A percentile compares a stretch with the other conserved stretches of the same genome.
phyloP scores from a whole-genome alignment of 2,797 vertebrate genomes.

The Oreochromis grahami region DNA sequence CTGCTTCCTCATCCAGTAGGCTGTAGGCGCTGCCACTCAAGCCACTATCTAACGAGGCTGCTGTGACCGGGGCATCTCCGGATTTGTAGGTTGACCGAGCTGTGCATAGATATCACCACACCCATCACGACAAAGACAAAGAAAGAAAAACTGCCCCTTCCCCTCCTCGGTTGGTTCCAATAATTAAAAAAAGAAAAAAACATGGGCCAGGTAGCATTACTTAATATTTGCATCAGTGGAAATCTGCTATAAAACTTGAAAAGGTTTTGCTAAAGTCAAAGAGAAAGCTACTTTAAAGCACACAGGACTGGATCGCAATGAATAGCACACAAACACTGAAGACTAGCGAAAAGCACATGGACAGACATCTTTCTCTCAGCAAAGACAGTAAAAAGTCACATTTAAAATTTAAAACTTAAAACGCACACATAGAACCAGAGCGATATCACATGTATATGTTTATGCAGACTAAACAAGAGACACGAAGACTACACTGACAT shows the following conservation, averaged over 20 bases:
- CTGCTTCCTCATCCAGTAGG: constrained; percentile 87
- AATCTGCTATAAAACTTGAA: not conserved
- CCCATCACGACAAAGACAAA: constrained; percentile 28
- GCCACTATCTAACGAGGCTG: constrained; percentile 90
- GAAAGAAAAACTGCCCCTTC: constrained; percentile 9
- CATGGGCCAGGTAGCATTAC: constrained; percentile 2
- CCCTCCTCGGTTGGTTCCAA: constrained; percentile 33
- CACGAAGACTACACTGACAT: constrained; percentile 48
- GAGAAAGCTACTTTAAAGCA: not conserved
- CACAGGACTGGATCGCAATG: constrained; percentile 17
- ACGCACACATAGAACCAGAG: constrained; percentile 30
- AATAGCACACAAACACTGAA: constrained; percentile 43
- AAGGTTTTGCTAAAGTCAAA: not conserved
- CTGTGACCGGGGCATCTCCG: constrained; percentile 87
- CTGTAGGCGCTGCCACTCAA: constrained; percentile 92
- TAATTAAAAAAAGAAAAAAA: constrained; percentile 19
- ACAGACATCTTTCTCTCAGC: constrained; percentile 34
- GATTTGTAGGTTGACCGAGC: constrained; percentile 85
- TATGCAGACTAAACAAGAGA: constrained; percentile 58
- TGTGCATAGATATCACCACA: constrained; percentile 75
- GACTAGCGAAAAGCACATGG: constrained; percentile 29
- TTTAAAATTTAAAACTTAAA: constrained; percentile 32
- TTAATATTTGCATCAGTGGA: not conserved
- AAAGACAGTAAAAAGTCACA: constrained; percentile 38
- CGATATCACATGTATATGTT: constrained; percentile 57